These are phyloP conservation scores for Pocillopora grandis DNA, from an alignment of 92 coral and sea anemone genomes.

Conservation along the genomic window DNA sequence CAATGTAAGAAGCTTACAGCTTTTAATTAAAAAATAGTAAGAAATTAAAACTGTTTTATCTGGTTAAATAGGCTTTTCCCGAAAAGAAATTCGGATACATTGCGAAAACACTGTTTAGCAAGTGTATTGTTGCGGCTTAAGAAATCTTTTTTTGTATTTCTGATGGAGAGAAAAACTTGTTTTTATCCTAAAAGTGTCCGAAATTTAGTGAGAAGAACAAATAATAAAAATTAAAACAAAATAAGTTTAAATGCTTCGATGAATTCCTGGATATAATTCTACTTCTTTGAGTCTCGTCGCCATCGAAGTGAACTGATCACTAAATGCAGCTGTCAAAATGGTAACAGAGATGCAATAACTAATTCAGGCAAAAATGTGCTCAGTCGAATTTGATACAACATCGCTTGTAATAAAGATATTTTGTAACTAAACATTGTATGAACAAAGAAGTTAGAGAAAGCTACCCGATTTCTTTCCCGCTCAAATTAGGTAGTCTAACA, in stretches of 20 bases:
- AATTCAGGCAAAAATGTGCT: background rate
- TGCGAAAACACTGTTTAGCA: too few species aligned
- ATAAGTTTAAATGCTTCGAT: background rate
- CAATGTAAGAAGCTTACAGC: too few species aligned
- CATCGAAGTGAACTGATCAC: background rate
- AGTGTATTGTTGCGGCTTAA: too few species aligned
- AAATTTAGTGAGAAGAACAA: too few species aligned
- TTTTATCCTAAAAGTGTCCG: too few species aligned
- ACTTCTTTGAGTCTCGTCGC: background rate
- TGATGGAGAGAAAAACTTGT: too few species aligned
- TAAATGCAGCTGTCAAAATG: background rate
- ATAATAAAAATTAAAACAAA: too few species aligned
- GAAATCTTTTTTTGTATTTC: too few species aligned
- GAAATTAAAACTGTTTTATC: too few species aligned
- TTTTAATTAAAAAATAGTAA: too few species aligned
- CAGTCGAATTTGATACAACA: conserved; percentile 12
- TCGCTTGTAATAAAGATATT: background rate
- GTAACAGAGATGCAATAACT: background rate
- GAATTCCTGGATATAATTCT: background rate
- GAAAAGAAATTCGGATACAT: too few species aligned
- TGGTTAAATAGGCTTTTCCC: too few species aligned
- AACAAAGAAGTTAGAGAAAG: background rate
- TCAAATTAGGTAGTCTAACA: background rate
- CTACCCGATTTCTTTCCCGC: background rate
- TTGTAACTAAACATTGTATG: background rate